Conservation (phyloP, 2,113 vertebrate species). For the Serinus canaria region DNA sequence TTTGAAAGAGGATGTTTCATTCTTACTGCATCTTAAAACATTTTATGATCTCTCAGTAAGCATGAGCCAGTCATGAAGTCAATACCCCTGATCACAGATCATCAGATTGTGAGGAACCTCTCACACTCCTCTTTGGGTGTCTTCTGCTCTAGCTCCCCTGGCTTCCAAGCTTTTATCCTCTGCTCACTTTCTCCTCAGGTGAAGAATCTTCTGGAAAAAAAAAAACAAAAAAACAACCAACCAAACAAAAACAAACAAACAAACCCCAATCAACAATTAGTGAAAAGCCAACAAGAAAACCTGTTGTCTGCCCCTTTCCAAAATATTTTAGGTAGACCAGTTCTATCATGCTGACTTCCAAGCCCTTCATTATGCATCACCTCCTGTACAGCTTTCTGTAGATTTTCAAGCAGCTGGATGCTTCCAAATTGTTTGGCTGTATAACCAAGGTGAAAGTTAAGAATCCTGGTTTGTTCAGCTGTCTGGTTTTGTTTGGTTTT, state of each 20-base stretch:
- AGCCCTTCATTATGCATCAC: rapidly evolving
- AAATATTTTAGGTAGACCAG: background rate
- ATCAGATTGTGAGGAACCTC: background rate
- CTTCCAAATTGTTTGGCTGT: background rate
- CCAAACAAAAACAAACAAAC: too few species aligned
- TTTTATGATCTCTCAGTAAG: background rate
- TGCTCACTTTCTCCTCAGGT: background rate
- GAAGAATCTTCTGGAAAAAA: background rate
- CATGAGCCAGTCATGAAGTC: background rate
- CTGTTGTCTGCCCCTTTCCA: background rate
- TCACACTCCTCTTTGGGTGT: background rate
- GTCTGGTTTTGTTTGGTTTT: rapidly evolving
- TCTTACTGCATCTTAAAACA: background rate
- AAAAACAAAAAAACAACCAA: background rate
- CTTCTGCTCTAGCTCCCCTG: background rate
- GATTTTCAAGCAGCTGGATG: background rate
- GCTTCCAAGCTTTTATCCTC: background rate
- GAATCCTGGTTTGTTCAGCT: background rate
- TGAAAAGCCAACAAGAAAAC: background rate
- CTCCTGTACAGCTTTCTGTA: background rate
- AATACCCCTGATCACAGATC: background rate
- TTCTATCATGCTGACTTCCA: background rate
- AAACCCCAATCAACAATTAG: background rate
- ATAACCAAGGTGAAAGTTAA: background rate
- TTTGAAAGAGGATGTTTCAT: background rate